Base-by-base conservation (phyloP, 2,797 vertebrate species). In the Cirrhinus molitorella region DNA sequence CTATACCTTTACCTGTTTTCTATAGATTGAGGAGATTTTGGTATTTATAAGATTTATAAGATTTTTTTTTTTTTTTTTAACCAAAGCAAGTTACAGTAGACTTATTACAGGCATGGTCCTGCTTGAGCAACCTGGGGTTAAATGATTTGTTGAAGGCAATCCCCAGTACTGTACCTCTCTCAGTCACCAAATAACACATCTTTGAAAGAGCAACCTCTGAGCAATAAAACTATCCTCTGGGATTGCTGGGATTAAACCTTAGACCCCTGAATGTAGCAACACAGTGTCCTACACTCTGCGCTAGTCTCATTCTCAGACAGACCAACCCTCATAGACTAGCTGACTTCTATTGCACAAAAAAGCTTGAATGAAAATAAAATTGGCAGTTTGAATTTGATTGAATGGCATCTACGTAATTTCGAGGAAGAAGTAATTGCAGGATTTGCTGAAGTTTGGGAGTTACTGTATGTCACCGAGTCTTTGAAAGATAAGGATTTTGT, bases 151-250 rank as follows among this genome's bases (percentile, higher is more conserved):
- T 65, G 59, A 78, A 65, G 28, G 63, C 47, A 79, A 67, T 67
- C 77, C 63, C 17, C 77, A 51, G 45, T 17, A 68, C 43, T 68
- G 61, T 28, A 51, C 19, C 10, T 40, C 63, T 79, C 8, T 16
- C 63, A 37, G 28, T 79, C 63, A 67, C 77, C 61, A 66, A 79
- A 79, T 68, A 53, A 43, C 47, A 79, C 45, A 66, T 67, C 61
- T 79, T 68, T 79, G 28, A 67, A 55, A 79, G 63, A 67, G 63
- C 61, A 66, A 66, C 25, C 45, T 77, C 74, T 79, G 19, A 67
- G 75, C 59, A 66, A 79, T 79, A 79, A 51, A 61, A 9, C 47
- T 67, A 19, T 79, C 77, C 63, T 51, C 19, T 12, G 77, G 31
- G 77, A 79, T 67, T 13, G 63, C 63, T 53, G 49, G 77, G 61